These are phyloP conservation scores for Cyprinella venusta DNA, from an alignment of 2,797 vertebrate genomes.

Conservation along the genomic window DNA sequence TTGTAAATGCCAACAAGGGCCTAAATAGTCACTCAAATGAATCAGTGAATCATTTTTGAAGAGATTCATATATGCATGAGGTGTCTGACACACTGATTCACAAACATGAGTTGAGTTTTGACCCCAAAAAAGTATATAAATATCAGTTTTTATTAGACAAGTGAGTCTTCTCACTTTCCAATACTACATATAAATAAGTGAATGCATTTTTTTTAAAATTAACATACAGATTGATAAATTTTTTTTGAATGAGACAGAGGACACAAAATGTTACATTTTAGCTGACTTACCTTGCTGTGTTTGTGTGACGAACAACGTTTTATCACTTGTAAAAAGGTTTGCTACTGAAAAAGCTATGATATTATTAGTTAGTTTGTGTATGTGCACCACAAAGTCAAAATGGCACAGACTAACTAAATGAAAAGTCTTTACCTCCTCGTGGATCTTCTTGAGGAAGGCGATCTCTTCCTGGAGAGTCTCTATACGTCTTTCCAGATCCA, in stretches of 20 bases:
- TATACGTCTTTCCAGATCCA: slow-evolving; percentile 92
- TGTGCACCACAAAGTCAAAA: background rate
- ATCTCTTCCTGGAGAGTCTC: slow-evolving; percentile 96
- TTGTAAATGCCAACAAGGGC: background rate
- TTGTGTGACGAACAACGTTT: background rate
- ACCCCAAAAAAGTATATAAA: background rate
- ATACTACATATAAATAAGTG: background rate
- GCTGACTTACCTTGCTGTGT: background rate
- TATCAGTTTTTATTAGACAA: background rate
- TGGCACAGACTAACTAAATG: background rate
- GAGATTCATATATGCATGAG: background rate
- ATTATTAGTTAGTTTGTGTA: background rate
- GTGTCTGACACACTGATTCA: background rate
- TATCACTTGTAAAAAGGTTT: background rate
- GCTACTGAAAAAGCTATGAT: background rate
- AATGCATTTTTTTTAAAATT: background rate
- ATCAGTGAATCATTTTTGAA: background rate
- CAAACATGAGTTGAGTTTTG: background rate
- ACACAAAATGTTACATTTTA: background rate
- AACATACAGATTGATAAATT: background rate
- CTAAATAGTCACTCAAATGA: background rate
- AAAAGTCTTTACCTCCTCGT: slow-evolving; percentile 83
- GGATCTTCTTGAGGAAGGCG: slow-evolving; percentile 94
- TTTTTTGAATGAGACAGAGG: background rate
- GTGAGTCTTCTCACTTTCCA: background rate